Evolutionary conservation across 2,797 vertebrate genomes (phyloP).

Genomic region (Helarctos malayanus): DNA sequence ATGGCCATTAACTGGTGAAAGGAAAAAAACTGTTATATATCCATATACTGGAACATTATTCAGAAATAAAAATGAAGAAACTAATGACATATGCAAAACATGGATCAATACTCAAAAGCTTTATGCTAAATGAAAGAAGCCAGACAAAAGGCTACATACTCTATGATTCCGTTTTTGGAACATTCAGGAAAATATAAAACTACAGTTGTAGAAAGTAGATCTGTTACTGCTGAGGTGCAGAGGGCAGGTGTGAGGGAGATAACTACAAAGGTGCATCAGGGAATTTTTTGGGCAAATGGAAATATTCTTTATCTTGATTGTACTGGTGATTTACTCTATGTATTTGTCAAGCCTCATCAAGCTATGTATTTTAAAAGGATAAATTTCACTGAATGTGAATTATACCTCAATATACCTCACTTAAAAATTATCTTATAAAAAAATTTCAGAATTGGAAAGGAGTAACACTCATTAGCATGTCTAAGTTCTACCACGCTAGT

Average conservation of each 20-base stretch:
- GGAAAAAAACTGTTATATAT: not conserved
- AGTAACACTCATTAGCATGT: not conserved
- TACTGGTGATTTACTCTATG: not conserved
- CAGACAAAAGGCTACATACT: not conserved
- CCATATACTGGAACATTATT: not conserved
- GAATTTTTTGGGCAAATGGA: not conserved
- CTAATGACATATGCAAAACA: not conserved
- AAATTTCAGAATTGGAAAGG: constrained; percentile 34
- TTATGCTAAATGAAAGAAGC: not conserved
- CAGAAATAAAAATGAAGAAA: not conserved
- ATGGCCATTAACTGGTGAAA: not conserved
- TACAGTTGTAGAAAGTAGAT: not conserved
- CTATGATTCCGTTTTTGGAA: not conserved
- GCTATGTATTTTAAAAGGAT: not conserved
- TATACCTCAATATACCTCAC: not conserved
- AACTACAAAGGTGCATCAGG: not conserved
- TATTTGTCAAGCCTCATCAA: constrained; percentile 20
- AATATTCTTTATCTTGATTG: not conserved
- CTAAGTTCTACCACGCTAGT: not conserved
- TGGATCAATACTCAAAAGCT: constrained; percentile 25
- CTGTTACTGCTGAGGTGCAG: not conserved
- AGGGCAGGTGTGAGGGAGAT: not conserved
- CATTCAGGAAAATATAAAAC: not conserved
- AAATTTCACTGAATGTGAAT: constrained; percentile 20
- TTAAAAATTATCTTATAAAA: constrained; percentile 1